These are phyloP conservation scores for Ailuropoda melanoleuca DNA, from an alignment of 2,113 vertebrate species.

Conservation along the genomic window DNA sequence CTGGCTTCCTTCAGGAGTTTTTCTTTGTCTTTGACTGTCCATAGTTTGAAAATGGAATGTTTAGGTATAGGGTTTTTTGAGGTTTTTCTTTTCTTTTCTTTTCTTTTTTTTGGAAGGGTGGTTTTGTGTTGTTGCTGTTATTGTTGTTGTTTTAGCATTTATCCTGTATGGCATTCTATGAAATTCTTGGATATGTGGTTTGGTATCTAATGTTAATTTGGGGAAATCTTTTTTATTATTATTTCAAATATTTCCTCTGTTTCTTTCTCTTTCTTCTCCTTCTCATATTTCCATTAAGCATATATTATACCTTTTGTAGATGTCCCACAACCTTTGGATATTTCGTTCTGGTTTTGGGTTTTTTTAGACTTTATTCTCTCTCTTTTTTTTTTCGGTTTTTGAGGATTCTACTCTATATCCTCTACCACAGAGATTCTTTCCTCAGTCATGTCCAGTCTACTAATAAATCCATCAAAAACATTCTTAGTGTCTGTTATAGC, in stretches of 20 bases:
- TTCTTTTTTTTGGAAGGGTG: neutral
- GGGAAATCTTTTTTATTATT: neutral
- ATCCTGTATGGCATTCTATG: neutral
- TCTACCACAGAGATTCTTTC: neutral
- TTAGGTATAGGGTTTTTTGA: neutral
- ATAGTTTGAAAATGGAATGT: neutral
- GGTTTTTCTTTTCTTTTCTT: neutral
- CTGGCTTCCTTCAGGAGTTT: neutral
- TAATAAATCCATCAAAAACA: neutral
- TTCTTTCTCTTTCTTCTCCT: neutral
- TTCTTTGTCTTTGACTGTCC: neutral
- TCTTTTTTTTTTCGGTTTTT: neutral
- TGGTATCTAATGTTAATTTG: neutral
- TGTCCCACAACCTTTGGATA: neutral
- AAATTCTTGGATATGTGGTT: neutral
- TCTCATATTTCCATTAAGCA: neutral
- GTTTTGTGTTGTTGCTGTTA: neutral
- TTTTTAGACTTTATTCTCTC: neutral
- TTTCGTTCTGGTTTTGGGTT: neutral
- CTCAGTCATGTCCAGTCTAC: neutral
- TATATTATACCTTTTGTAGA: neutral
- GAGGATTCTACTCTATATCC: neutral
- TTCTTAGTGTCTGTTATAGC: neutral
- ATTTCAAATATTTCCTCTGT: neutral
- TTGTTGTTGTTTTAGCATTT: neutral